These are phyloP conservation scores for Xiphorhynchus erythropygius DNA, from an alignment of 2,797 vertebrate species.

Conservation along the genomic window DNA sequence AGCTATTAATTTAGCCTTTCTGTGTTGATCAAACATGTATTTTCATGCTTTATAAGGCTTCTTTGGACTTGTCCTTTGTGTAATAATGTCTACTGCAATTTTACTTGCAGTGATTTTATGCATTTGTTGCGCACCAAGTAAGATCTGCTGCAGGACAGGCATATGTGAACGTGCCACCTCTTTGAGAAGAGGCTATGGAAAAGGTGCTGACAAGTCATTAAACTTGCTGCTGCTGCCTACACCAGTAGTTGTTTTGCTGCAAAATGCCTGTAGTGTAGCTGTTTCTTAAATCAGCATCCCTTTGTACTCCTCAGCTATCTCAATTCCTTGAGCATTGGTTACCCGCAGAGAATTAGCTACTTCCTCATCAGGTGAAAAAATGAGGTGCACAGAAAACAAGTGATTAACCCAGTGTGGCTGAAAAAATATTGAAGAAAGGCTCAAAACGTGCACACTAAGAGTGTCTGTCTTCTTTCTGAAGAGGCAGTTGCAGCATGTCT, in stretches of 20 bases:
- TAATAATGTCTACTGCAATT: not conserved
- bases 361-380: not conserved
- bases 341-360: not conserved
- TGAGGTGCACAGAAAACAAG: not conserved
- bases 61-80: not conserved
- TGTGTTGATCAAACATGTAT: constrained; percentile 30
- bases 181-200: not conserved
- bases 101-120: not conserved
- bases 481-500: not conserved
- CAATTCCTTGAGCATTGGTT: not conserved
- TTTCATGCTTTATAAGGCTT: constrained; percentile 55
- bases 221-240: not conserved
- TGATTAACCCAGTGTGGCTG: not conserved
- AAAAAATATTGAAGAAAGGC: not conserved
- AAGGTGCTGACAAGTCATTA: not conserved
- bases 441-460: not conserved
- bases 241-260: not conserved
- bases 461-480: not conserved
- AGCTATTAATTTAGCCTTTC: constrained; percentile 50
- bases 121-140: not conserved
- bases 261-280: not conserved
- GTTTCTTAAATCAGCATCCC: not conserved
- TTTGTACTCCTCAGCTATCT: not conserved
- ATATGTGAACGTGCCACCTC: accelerated
- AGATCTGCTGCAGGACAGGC: not conserved